Evolutionary conservation across 2,113 vertebrate species (phyloP), one percentile per base, ranked within the genome.

Genomic region (Hippolais icterina): DNA sequence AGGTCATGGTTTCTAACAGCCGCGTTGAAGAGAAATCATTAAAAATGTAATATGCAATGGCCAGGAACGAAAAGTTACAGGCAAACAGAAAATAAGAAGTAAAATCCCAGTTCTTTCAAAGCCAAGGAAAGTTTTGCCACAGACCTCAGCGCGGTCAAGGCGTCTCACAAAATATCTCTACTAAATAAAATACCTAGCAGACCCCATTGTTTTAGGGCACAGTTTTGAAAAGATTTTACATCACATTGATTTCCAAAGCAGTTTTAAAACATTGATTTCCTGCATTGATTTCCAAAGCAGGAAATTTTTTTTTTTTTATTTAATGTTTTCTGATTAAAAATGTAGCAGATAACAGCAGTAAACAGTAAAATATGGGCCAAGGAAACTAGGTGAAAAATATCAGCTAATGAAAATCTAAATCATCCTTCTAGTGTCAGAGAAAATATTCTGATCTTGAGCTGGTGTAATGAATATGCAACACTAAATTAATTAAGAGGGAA

Each of bases 1-100:
- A 41, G 94, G 94, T 94, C 94, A 83, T 0, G 15, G 79, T 52
- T 96, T 93, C 78, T 60, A 91, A 97, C 93, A 90, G 90, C 76
- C 89, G 35, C 11, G 4, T 21, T 8, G 2, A 94, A 90, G 97
- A 82, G 60, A 84, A 96, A 94, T 92, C 70, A 42, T 79, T 94
- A 41, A 64, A 89, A 83, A 95, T n/a, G 49, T 23, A 87, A 85
- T 11, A 78, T 5, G 42, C 61, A 47, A 57, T 12, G 50, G 53
- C 29, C 78, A 65, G 61, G 86, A 90, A 90, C 0, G 1, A 84
- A 77, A 82, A 87, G 60, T 83, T 95, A 75, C 1, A 0, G 46
- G 83, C 52, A 78, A 95, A 89, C 4, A n/a, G 5, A 53, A 72
- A 80, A 87, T 11, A 41, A 57, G 22, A 35, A 49, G 33, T 29